Evolutionary conservation across 2,797 vertebrate species (phyloP), one percentile per base, ranked within the genome.

Genomic region (Pseudochromis fuscus): DNA sequence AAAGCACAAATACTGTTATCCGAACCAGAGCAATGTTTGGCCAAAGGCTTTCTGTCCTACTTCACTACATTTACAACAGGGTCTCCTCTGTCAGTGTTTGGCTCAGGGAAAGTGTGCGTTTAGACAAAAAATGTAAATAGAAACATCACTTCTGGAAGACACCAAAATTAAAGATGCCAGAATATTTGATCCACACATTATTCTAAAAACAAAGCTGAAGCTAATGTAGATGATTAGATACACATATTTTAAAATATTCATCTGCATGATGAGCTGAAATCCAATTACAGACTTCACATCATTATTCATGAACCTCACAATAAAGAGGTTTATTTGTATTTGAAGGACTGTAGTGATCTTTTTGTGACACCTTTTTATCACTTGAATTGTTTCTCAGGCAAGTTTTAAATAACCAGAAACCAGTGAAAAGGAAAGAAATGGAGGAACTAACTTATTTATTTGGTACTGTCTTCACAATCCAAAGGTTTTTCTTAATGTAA

Each of bases 1-100:
- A 75, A 83, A 84, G 35, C 24, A 57, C 8, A 65, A 48, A 28
- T 64, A 40, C 63, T 63, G 56, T 65, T 66, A 58, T 67, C 59
- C 19, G 52, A 62, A 76, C 64, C 25, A 40, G 59, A 61, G 72
- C 25, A 51, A 48, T 73, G 59, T 79, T 46, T 64, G 55, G 64
- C 85, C 76, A 48, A 44, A 59, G 62, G 59, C 49, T 64, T 60
- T 66, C 33, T 55, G 28, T 75, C 56, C 57, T 67, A 23, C 60
- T 63, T 40, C 13, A 38, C 35, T 46, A 38, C 56, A 48, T 67
- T 70, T 48, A 59, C 49, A n/a, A 45, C 58, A 56, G n/a, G 7
- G 24, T 51, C 25, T 77, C 65, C 28, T 13, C 7, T 48, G 48
- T 45, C 53, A 64, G 42, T n/a, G 28, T 66, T 76, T 60, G 56